Evolutionary conservation across 2,888 invertebrate genomes (phyloP), one percentile per base, ranked within the genome.

Genomic region (Microctonus hyperodae): DNA sequence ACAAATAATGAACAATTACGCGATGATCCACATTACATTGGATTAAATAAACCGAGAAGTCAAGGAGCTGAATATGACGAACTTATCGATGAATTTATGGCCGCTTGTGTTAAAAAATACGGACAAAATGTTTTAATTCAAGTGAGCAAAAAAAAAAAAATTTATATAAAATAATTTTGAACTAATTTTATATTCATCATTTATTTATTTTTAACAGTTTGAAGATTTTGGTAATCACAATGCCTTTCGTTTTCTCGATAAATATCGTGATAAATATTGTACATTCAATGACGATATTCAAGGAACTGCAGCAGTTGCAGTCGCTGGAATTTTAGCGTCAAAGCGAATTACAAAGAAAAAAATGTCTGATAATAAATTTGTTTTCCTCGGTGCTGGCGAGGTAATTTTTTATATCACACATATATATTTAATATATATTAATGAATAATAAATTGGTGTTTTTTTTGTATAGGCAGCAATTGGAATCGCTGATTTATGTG

Each of bases 241-340:
- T 86, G 99, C 99, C n/a, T 97, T 97, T 85, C 90, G 94, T 55
- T 90, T 98, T 72, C 86, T 99, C 67, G 93, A 93, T 78, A 96
- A 94, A 85, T 99, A 97, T 86, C 89, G 96, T 69, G 86, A 92
- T 78, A 89, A 89, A 73, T 98, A 96, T 84, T 98, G 98, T 85
- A 97, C 97, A 23, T 99, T 99, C 85, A 99, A 99, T 85, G 99
- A 99, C 80, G 99, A 99, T 81, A 99, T 99, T 79, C 98, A 98
- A 85, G 97, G 98, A 74, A 97, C 98, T 0, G 98, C 98, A 1
- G 91, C 95, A 31, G 98, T 98, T 0, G 97, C 96, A 9, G 94
- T 98, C 1, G 97, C 96, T 6, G 98, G 98, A 0, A 86, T 99
- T 22, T 87, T 96, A 78, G 94, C 95, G 0, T 91, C 93, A 37